Conservation (phyloP, 2,797 vertebrate genomes). For the Gila robusta region DNA sequence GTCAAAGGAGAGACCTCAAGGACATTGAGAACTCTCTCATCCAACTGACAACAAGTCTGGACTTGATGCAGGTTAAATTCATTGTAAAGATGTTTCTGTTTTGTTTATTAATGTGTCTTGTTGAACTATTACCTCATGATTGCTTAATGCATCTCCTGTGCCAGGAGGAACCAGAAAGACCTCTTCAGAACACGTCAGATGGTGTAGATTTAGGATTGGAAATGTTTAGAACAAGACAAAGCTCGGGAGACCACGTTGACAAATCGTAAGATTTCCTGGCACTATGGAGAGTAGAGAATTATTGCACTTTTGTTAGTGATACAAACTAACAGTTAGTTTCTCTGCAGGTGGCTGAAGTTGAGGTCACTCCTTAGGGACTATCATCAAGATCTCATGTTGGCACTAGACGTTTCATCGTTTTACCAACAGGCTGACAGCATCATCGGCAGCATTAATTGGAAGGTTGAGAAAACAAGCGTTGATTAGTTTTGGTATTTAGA, state of each 20-base stretch:
- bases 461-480: constrained; percentile 64
- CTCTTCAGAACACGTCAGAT: constrained; percentile 32
- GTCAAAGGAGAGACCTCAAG: constrained; percentile 74
- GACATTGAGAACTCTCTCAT: constrained; percentile 76
- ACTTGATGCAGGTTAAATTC: constrained; percentile 47
- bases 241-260: constrained; percentile 28
- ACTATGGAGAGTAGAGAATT: background rate
- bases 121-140: background rate
- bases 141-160: constrained; percentile 15
- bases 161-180: constrained; percentile 30
- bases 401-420: constrained; percentile 76
- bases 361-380: constrained; percentile 72
- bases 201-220: constrained; percentile 30
- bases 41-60: constrained; percentile 68
- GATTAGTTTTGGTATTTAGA: background rate
- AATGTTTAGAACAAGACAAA: constrained; percentile 17
- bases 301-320: background rate
- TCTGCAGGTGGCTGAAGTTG: constrained; percentile 73
- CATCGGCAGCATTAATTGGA: constrained; percentile 66
- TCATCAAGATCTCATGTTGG: constrained; percentile 75
- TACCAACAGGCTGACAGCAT: constrained; percentile 78
- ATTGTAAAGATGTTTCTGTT: constrained; percentile 14
- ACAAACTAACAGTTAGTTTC: background rate
- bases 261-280: constrained; percentile 41
- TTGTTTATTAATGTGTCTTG: constrained; percentile 5